phyloP scores from a whole-genome alignment of 2,113 vertebrate species.

The Piprites chloris region DNA sequence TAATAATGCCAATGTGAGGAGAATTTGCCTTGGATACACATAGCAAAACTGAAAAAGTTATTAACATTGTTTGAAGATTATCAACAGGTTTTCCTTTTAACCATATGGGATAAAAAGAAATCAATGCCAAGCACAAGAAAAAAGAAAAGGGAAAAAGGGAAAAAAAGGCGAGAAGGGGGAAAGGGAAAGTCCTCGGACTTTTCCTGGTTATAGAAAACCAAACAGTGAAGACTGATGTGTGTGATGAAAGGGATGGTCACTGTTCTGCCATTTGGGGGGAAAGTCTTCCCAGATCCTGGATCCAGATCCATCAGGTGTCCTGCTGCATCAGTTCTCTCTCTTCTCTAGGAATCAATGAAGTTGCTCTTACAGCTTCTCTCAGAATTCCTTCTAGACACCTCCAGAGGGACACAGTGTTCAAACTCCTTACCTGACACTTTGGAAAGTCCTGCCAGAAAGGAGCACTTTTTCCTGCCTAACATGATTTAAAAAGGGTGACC shows the following conservation, averaged over 20 bases:
- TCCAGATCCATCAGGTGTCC: accelerated
- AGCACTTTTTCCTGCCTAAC: not conserved
- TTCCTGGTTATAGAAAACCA: not conserved
- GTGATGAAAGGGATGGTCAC: not conserved
- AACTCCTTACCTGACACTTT: not conserved
- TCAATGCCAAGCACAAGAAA: not conserved
- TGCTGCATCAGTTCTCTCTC: not conserved
- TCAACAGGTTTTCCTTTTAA: not conserved
- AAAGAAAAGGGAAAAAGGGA: not conserved
- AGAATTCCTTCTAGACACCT: not conserved
- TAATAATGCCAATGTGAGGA: not conserved
- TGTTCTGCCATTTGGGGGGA: not conserved
- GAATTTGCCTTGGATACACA: not conserved
- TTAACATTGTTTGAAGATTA: not conserved
- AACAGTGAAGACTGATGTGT: not conserved
- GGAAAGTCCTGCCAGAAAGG: not conserved
- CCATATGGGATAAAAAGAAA: not conserved
- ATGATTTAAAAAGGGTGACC: conserved; percentile 4
- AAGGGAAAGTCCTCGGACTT: not conserved
- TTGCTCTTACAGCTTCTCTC: not conserved
- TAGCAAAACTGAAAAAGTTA: not conserved
- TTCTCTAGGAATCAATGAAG: not conserved
- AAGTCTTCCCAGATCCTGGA: not conserved
- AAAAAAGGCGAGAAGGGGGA: accelerated
- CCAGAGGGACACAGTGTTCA: not conserved